Evolutionary conservation across 2,113 vertebrate genomes (phyloP).

Genomic region (Gasterosteus nipponicus): DNA sequence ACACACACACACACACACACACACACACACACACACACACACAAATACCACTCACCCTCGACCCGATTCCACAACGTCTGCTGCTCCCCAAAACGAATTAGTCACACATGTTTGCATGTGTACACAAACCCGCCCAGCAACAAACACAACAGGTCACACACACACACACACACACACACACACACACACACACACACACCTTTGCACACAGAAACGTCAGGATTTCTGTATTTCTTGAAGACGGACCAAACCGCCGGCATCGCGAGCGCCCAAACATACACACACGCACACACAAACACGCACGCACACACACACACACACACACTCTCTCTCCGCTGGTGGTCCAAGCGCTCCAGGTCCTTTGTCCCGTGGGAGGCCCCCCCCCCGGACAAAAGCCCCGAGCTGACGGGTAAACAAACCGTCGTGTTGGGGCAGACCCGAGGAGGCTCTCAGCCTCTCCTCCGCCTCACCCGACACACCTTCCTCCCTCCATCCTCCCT

Average conservation of each 20-base stretch:
- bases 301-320: constrained; percentile 17
- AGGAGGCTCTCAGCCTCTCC: constrained; percentile 62
- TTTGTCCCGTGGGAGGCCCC: constrained; percentile 72
- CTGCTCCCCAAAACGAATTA: constrained; percentile 70
- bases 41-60: constrained; percentile 41
- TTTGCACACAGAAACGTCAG: constrained; percentile 31
- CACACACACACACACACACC: neutral
- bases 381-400: constrained; percentile 74
- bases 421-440: constrained; percentile 77
- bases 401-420: constrained; percentile 77
- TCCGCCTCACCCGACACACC: constrained; percentile 62
- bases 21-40: constrained; percentile 40
- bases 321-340: constrained; percentile 70
- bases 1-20: constrained; percentile 32
- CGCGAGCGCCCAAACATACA: neutral
- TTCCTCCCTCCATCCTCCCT: constrained; percentile 33
- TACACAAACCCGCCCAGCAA: constrained; percentile 75
- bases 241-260: constrained; percentile 4
- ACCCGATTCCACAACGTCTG: constrained; percentile 51
- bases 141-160: constrained; percentile 62
- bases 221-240: constrained; percentile 25
- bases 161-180: constrained; percentile 22
- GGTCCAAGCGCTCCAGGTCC: constrained; percentile 74
- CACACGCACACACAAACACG: constrained; percentile 10
- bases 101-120: constrained; percentile 77